Base-by-base conservation (phyloP, 2,113 vertebrate genomes). In the Syngnathus typhle region DNA sequence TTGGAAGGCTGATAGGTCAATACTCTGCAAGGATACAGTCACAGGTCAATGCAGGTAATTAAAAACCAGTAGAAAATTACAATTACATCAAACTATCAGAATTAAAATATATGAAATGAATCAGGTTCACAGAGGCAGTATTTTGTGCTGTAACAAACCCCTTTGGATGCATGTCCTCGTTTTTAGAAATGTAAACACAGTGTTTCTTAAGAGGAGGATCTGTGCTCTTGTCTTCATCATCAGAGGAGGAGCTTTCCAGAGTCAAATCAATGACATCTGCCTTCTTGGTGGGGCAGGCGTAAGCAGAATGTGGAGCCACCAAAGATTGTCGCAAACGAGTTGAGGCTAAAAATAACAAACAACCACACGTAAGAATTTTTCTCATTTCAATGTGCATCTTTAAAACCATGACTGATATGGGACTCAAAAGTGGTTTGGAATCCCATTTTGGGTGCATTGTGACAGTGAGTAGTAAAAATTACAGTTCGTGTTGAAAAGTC, bases 201-300 rank as follows among this genome's bases (percentile, higher is more conserved):
- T 93, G 94, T 81, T 93, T 94, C 89, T 98, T 98, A 61, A 89
- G 68, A 0, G 94, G 91, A 49, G 92, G 90, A 46, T 89, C 86
- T 4, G 91, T 84, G 11, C 84, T 85, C 41, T 87, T 80, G 6
- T 85, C 81, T 0, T 85, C 84, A 15, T 93, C 92, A 0, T 65
- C 73, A 3, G 94, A 93, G 10, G 95, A 96, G 38, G 96, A 98
- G 80, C 93, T 98, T 73, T 97, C 96, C 38, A 92, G 18, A 8
- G 97, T 99, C 73, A 99, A 87, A 74, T 99, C 97, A 27, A 98
- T 98, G 70, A 98, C 83, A 0, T 98, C 97, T 6, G 93, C 93
- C 81, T 95, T 98, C 88, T 95, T 99, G 78, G 90, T 90, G 77
- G 79, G 85, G 71, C 78, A 79, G 47, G 83, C 70, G 13, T 98